These are phyloP conservation scores for Terebella lapidaria DNA, from an alignment of 2,888 invertebrate genomes.

Conservation along the genomic window DNA sequence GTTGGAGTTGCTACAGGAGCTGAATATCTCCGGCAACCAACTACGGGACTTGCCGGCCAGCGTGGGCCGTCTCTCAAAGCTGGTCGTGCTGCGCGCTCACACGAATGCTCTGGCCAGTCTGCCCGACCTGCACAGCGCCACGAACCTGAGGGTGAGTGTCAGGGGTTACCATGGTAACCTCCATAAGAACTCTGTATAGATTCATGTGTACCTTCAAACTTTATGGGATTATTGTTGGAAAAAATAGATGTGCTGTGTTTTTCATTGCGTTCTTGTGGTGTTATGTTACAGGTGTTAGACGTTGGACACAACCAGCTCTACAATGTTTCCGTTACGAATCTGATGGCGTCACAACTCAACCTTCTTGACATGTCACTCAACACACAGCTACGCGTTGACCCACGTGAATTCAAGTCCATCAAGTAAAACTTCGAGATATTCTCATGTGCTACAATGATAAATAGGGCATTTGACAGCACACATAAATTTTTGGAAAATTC, in stretches of 20 bases:
- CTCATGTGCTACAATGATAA: too few species aligned
- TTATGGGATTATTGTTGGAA: too few species aligned
- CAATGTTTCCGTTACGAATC: conserved; percentile 45
- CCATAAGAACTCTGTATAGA: too few species aligned
- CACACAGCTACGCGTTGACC: conserved; percentile 45
- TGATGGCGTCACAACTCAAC: conserved; percentile 51
- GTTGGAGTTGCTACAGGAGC: conserved; percentile 48
- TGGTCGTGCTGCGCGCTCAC: conserved; percentile 53
- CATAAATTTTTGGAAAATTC: too few species aligned
- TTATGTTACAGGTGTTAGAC: conserved; percentile 56
- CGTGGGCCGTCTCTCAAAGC: conserved; percentile 45
- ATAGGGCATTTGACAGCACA: too few species aligned
- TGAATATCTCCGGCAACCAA: conserved; percentile 54
- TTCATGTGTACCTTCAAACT: too few species aligned
- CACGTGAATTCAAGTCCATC: conserved; percentile 40
- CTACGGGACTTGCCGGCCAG: conserved; percentile 46
- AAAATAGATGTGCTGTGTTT: too few species aligned
- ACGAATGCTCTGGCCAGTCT: conserved; percentile 52
- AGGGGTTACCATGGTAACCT: too few species aligned
- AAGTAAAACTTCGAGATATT: conserved; percentile 40
- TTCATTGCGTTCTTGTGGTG: too few species aligned
- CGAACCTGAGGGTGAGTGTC: conserved; percentile 45
- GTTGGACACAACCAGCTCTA: conserved; percentile 54
- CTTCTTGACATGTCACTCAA: conserved; percentile 55
- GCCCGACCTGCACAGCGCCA: conserved; percentile 51